Base-by-base conservation (phyloP, 2,113 vertebrate genomes). In the Calyptommatus sinebrachiatus region DNA sequence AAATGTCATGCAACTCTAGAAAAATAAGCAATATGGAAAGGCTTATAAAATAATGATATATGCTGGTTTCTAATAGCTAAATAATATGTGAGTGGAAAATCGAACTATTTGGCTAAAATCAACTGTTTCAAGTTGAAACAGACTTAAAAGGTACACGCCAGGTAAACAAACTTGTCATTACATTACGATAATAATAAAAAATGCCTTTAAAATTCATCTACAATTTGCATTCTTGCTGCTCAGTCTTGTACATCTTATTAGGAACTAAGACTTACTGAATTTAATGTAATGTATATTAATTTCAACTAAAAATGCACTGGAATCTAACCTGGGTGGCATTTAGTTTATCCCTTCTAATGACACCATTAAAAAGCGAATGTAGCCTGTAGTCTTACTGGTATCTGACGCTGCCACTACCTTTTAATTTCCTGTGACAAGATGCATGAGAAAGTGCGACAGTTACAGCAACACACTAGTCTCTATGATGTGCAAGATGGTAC, bases 381-480 rank as follows among this genome's bases (percentile, higher is more conserved):
- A 73, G 71, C 48, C 46, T 71, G 70, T 9, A 73, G 80, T 72
- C 50, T 46, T 5, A 1, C n/a, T 3, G 35, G 0, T 0, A 0
- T 62, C 76, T 76, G n/a, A 9, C 69, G 41, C 53, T 78, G 66
- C 24, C 74, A 80, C 22, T 76, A 76, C 5, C 73, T 78, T 77
- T 73, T 46, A 60, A 66, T 69, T 26, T 26, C 50, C 35, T n/a
- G 79, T 46, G 0, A 1, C 65, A 21, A 5, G 20, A 84, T 11
- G 74, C 60, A 73, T 77, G 86, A 62, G 26, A 35, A 53, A 70
- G 66, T 1, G 7, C 66, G 66, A 73, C 7, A 1, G 57, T 2
- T 69, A 35, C 68, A 69, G 71, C 41, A 76, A 9, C 2, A 1
- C 71, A 78, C 66, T 73, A 70, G 1, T 48, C 70, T 50, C 5